Evolutionary conservation across 2,797 vertebrate genomes (phyloP).

Genomic region (Nyctibius grandis): DNA sequence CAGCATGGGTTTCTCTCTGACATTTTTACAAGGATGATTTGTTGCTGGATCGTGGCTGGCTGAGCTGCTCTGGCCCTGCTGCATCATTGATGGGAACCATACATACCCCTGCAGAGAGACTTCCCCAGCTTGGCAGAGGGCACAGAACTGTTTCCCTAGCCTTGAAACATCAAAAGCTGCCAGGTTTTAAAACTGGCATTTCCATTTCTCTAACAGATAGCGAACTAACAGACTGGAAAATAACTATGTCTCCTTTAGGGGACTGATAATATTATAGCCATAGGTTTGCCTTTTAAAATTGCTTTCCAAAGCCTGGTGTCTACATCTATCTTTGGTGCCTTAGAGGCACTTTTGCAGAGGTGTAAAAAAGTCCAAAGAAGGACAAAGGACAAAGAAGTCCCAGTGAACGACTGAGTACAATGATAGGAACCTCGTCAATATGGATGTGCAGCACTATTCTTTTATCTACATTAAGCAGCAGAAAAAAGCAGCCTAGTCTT

Average conservation of each 20-base stretch:
- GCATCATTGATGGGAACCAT: neutral
- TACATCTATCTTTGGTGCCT: neutral
- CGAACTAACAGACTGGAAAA: neutral
- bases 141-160: rapidly evolving
- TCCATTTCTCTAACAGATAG: neutral
- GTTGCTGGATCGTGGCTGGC: neutral
- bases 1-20: neutral
- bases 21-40: neutral
- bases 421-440: neutral
- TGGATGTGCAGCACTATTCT: neutral
- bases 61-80: neutral
- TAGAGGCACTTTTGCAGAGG: neutral
- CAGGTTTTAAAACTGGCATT: neutral
- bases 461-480: neutral
- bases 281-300: neutral
- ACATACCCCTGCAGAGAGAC: neutral
- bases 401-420: neutral
- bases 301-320: neutral
- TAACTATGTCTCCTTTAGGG: neutral
- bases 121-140: neutral
- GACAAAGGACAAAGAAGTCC: too few species aligned
- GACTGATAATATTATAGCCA: neutral
- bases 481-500: neutral
- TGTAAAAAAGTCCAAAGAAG: too few species aligned
- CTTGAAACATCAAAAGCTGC: neutral